Conservation (phyloP, 1,140 invertebrate genomes). For the Drosophila ironensis region DNA sequence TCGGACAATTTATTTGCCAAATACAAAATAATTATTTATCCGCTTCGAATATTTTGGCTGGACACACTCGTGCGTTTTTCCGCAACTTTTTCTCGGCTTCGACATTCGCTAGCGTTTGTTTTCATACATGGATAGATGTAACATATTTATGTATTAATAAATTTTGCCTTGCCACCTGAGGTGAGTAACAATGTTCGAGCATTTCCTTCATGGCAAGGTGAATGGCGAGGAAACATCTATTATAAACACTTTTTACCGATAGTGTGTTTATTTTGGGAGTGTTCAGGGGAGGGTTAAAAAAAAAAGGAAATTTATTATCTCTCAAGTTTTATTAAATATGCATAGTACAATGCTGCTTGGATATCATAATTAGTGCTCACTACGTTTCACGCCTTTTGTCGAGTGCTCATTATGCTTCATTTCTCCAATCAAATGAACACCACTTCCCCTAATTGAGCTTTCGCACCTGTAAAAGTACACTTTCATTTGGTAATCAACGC, state of each 20-base stretch:
- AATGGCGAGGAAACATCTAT: background rate
- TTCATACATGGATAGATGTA: background rate
- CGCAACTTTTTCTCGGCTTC: slow-evolving; percentile 24
- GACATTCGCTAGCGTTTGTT: slow-evolving; percentile 20
- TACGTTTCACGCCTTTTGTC: background rate
- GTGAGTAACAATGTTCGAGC: slow-evolving; percentile 18
- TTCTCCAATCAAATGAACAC: background rate
- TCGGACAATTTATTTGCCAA: slow-evolving; percentile 63
- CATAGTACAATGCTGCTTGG: too few species aligned
- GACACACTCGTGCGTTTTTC: slow-evolving; percentile 27
- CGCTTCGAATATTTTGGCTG: slow-evolving; percentile 43
- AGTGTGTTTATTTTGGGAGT: background rate
- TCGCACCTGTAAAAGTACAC: background rate
- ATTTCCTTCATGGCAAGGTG: slow-evolving; percentile 27
- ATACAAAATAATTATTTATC: slow-evolving; percentile 72
- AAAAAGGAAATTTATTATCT: too few species aligned
- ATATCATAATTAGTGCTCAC: too few species aligned
- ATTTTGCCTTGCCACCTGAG: slow-evolving; percentile 11
- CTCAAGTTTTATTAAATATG: too few species aligned
- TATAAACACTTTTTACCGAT: background rate
- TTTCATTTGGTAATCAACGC: slow-evolving; percentile 20
- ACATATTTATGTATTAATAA: slow-evolving; percentile 36
- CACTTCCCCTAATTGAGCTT: background rate
- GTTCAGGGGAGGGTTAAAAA: background rate
- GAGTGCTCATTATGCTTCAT: background rate